A percentile compares a stretch with the other conserved stretches of the same genome.
Evolutionary conservation across 2,888 invertebrate genomes (phyloP).

Genomic region (Epirrhoe tristata): DNA sequence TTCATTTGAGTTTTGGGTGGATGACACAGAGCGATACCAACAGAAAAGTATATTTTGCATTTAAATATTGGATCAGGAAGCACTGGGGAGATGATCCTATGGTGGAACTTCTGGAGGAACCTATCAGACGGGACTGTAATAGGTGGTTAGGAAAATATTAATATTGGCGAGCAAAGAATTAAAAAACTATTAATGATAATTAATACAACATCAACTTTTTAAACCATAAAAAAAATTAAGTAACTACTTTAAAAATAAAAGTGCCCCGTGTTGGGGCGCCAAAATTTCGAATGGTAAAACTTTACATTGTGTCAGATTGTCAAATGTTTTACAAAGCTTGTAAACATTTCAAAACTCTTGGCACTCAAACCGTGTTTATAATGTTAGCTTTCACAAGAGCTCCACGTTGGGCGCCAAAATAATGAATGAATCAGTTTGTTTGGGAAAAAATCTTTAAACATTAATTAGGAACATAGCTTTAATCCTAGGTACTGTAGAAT

Average conservation of each 20-base stretch:
- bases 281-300: not conserved
- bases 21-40: constrained; percentile 11
- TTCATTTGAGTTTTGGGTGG: constrained; percentile 40
- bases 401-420: constrained; percentile 18
- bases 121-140: too few relatives aligned
- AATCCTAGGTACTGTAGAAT: too few relatives aligned
- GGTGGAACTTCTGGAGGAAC: too few relatives aligned
- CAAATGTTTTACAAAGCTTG: not conserved
- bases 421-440: not conserved
- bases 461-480: too few relatives aligned
- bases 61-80: not conserved
- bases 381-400: not conserved
- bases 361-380: not conserved
- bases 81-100: too few relatives aligned
- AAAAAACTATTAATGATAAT: not conserved
- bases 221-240: too few relatives aligned
- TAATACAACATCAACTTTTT: too few relatives aligned
- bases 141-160: too few relatives aligned
- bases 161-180: too few relatives aligned
- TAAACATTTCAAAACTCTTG: not conserved
- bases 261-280: constrained; percentile 8
- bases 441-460: too few relatives aligned
- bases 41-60: not conserved
- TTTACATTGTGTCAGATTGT: not conserved
- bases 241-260: constrained; percentile 1